Evolutionary conservation across 2,113 vertebrate species (phyloP), one percentile per base, ranked within the genome.

Genomic region (Dolichallabes microphthalmus): DNA sequence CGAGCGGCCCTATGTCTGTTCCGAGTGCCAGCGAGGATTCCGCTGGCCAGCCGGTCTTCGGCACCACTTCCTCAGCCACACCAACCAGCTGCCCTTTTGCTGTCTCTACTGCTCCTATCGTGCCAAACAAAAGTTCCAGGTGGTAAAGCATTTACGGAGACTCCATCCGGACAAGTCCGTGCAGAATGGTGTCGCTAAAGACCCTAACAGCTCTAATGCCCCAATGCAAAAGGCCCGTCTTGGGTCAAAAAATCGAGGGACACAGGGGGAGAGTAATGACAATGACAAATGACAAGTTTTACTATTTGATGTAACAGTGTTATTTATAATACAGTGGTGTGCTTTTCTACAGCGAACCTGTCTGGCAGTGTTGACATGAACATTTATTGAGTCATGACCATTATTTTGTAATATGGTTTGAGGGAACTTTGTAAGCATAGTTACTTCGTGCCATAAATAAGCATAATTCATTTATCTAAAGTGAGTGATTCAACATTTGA

Each of bases 41-140:
- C 95, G 97, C 82, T 99, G 98, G 98, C 96, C 97, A 0, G 98
- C 98, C 0, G 98, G 98, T 32, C 95, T 99, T 66, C 94, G 98
- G 15, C 97, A 99, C 86, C 98, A 99, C 82, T 97, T 95, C 94
- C 96, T 99, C 86, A 96, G 96, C 22, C 98, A 99, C 94, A 97
- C 97, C 6, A 95, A 97, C 3, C 95, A 95, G 90, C 96, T 96
- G 82, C 98, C 98, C 3, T 99, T 98, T 94, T 93, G 95, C 93
- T 99, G 98, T 88, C 93, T 94, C 81, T 94, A 96, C 91, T 99
- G 98, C 90, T 89, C 94, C 88, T 99, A 99, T 92, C 94, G 95
- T 53, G 98, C 98, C 92, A 98, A 98, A 86, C 98, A 99, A 93
- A 98, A 95, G 92, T 98, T 98, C 90, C 97, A 99, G 91, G 98